These are phyloP conservation scores for Gobius niger DNA, from an alignment of 2,113 vertebrate species.

Conservation along the genomic window DNA sequence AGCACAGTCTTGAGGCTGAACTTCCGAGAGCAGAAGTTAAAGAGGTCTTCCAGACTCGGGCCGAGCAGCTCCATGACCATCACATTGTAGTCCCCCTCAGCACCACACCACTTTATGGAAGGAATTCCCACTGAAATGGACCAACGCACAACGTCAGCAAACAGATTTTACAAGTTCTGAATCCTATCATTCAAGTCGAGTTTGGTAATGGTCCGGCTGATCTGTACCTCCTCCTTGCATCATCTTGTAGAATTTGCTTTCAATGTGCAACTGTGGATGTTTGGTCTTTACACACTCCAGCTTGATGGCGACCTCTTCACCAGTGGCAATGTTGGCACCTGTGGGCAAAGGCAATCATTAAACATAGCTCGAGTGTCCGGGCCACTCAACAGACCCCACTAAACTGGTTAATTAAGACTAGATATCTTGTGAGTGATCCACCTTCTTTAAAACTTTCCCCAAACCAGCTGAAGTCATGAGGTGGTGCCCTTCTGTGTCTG, in stretches of 20 bases:
- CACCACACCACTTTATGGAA: constrained; percentile 97
- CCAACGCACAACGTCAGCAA: constrained; percentile 1
- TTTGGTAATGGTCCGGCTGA: background rate
- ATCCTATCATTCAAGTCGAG: background rate
- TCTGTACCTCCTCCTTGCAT: constrained; percentile 96
- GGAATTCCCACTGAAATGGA: constrained; percentile 88
- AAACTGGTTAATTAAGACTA: background rate
- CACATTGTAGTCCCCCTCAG: constrained; percentile 96
- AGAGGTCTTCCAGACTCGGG: constrained; percentile 95
- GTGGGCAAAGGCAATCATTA: constrained; percentile 17
- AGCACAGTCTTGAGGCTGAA: constrained; percentile 98
- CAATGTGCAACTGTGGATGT: constrained; percentile 96
- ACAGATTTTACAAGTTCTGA: background rate
- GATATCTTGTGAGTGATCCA: too few relatives aligned
- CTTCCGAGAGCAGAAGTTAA: constrained; percentile 98
- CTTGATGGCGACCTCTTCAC: constrained; percentile 97
- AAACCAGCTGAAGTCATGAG: too few relatives aligned
- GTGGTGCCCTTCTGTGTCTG: too few relatives aligned
- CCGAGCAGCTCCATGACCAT: constrained; percentile 98
- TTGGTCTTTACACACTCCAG: constrained; percentile 98
- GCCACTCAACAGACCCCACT: background rate
- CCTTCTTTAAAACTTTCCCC: too few relatives aligned
- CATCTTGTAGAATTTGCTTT: constrained; percentile 99
- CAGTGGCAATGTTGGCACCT: constrained; percentile 97
- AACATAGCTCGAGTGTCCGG: background rate